Base-by-base conservation (phyloP, 2,113 vertebrate species). In the Myrmophylax atrothorax region DNA sequence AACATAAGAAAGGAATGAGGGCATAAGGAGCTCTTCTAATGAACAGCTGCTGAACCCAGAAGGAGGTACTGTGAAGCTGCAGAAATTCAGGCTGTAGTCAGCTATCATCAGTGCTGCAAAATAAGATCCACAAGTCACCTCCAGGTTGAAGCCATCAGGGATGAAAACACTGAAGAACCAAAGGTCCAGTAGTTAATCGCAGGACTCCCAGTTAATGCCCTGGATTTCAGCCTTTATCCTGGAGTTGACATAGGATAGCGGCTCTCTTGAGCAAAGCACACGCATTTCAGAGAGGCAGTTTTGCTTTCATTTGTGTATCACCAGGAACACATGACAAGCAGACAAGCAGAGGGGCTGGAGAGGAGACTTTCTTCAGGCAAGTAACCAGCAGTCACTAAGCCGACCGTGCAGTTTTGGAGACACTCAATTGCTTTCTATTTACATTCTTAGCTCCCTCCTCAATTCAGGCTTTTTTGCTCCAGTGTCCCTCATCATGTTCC, bases 381-480 rank as follows among this genome's bases (percentile, higher is more conserved):
- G 60, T 18, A 81, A 70, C 15, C 69, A 72, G 82, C 69, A 75
- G 47, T 18, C 40, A 38, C 20, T 44, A 37, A 24, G 22, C 26
- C 40, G 19, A n/a, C 25, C 40, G 13, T 20, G 74, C 33, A 29
- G 50, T 49, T 92, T 70, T 66, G 42, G 85, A 83, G 50, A 72
- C 3, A 6, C 20, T 60, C 10, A 2, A 0, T 19, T 0, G 0
- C 26, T 20, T 38, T 59, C 55, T 64, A 9, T 40, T 66, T 46
- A 50, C 89, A 87, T 62, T 69, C 42, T 52, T 44, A 62, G 37
- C 31, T 88, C 55, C 25, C 25, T 74, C 44, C 42, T 60, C 35
- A 53, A 5, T 52, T 60, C 76, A 64, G 63, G 22, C 50, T 29
- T 37, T 55, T 40, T 38, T 87, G 22, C 49, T 84, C 37, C 47